A percentile compares a stretch with the other conserved stretches of the same genome.
Conservation (phyloP, 2,888 invertebrate genomes). For the Chymomyza fuscimana region DNA sequence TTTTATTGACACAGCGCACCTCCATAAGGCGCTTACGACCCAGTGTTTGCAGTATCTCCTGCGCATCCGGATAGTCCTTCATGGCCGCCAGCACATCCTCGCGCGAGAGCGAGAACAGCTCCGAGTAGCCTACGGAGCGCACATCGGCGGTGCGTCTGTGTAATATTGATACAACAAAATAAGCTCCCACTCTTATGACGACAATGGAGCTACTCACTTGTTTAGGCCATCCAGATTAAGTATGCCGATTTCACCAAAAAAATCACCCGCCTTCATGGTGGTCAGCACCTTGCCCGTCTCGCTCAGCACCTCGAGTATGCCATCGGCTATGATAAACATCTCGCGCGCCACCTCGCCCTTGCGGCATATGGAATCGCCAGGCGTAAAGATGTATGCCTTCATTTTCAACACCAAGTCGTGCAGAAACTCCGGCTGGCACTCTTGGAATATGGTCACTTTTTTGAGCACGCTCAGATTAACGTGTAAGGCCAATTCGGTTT, state of each 20-base stretch:
- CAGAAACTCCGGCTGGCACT: constrained; percentile 98
- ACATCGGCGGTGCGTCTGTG: constrained; percentile 96
- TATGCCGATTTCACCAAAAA: constrained; percentile 98
- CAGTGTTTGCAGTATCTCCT: constrained; percentile 93
- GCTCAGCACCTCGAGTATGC: constrained; percentile 96
- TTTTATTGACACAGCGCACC: constrained; percentile 84
- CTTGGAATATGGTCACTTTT: constrained; percentile 98
- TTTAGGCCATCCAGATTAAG: constrained; percentile 96
- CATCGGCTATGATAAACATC: constrained; percentile 99
- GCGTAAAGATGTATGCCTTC: constrained; percentile 99
- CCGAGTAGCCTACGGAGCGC: constrained; percentile 96
- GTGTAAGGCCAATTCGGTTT: constrained; percentile 96
- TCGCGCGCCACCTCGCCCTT: constrained; percentile 96
- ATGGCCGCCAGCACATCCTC: constrained; percentile 96
- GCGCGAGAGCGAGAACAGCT: constrained; percentile 94
- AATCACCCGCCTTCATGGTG: constrained; percentile 98
- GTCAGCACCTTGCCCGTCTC: constrained; percentile 95
- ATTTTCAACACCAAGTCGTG: constrained; percentile 98
- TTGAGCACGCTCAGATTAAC: constrained; percentile 96
- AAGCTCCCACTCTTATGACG: background rate
- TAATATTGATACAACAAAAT: background rate
- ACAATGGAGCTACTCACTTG: constrained; percentile 83
- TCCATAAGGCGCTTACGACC: constrained; percentile 93
- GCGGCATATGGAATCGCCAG: constrained; percentile 97
- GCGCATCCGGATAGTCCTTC: constrained; percentile 98